Percentiles rank a stretch among this genome's conserved stretches.
phyloP scores from a whole-genome alignment of 2,888 invertebrate species.

The Meiosimyza decipiens region DNA sequence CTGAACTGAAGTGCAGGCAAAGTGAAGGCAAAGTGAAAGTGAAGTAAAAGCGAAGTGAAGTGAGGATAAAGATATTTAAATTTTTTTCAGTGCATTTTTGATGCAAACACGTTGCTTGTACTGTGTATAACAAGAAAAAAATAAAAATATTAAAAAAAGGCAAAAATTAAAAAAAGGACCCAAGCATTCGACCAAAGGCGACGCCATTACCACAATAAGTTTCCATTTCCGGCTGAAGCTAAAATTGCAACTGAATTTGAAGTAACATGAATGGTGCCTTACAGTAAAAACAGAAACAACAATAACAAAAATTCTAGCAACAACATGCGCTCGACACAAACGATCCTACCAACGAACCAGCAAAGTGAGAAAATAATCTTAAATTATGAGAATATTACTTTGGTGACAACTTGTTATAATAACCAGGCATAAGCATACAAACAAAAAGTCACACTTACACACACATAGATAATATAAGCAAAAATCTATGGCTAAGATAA shows the following conservation, averaged over 20 bases:
- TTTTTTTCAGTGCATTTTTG: neutral
- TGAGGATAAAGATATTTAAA: neutral
- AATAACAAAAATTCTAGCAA: neutral
- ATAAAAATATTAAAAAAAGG: neutral
- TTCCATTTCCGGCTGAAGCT: slow-evolving; percentile 37
- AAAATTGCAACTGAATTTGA: slow-evolving; percentile 15
- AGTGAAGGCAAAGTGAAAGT: too few relatives aligned
- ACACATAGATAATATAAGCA: slow-evolving; percentile 19
- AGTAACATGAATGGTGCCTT: neutral
- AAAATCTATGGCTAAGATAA: slow-evolving; percentile 36
- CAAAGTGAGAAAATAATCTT: slow-evolving; percentile 50
- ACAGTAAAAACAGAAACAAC: slow-evolving; percentile 1
- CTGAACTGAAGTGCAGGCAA: too few relatives aligned
- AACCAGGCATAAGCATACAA: slow-evolving; percentile 37
- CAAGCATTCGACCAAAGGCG: slow-evolving; percentile 39
- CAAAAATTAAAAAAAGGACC: slow-evolving; percentile 13
- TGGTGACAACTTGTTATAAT: slow-evolving; percentile 53
- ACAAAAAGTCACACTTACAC: slow-evolving; percentile 8
- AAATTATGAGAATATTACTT: slow-evolving; percentile 53
- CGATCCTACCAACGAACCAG: slow-evolving; percentile 10
- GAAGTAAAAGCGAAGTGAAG: too few relatives aligned
- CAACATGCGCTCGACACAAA: slow-evolving; percentile 12
- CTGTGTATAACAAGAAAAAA: neutral
- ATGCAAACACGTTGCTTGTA: slow-evolving; percentile 4
- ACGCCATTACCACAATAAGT: slow-evolving; percentile 44